Base-by-base conservation (phyloP, 2,888 invertebrate genomes). In the Venustoraphidia nigricollis region DNA sequence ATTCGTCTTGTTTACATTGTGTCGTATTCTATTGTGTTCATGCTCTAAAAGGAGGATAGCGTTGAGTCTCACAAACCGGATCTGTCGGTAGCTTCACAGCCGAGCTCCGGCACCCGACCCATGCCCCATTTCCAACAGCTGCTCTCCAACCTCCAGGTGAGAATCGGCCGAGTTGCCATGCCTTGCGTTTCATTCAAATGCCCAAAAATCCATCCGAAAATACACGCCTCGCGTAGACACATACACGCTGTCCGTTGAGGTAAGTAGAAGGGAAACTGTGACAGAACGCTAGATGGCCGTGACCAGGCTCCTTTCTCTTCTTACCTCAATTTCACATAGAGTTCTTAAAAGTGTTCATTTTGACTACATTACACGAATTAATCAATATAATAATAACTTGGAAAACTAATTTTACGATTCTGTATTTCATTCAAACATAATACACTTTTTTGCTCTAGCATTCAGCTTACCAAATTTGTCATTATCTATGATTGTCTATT, bases 111-210 rank as follows among this genome's bases (percentile, higher is more conserved):
- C 45, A 67, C 71, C 53, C 68, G 74, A 52, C 64, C 71, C 54
- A 67, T 81, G 71, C 83, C 83, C 56, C 79, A 81, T 65, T 77
- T 83, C 64, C 77, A 77, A 64, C 75, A 74, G 62, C 70, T 83
- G 59, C 73, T 83, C 61, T 74, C 76, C 59, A 79, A 78, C 62
- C 67, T 83, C 60, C 81, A 83, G 82, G 83, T 83, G 77, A 81
- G 80, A 65, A 42, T 42, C 42, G 46, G 46, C 53, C 47, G 46
- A 39, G 50, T 44, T 52, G 36, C 48, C 46, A 48, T 44, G 17
- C 47, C 44, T 52, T 50, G 50, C 42, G 42, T 46, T 47, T 40
- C 48, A 47, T 53, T 45, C 37, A 41, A 50, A 50, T 48, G 42
- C 50, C 50, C 52, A 51, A 48, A 53, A 13, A 46, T 37, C 40